Conservation (phyloP, 2,797 vertebrate species). For the Ateles fusciceps region DNA sequence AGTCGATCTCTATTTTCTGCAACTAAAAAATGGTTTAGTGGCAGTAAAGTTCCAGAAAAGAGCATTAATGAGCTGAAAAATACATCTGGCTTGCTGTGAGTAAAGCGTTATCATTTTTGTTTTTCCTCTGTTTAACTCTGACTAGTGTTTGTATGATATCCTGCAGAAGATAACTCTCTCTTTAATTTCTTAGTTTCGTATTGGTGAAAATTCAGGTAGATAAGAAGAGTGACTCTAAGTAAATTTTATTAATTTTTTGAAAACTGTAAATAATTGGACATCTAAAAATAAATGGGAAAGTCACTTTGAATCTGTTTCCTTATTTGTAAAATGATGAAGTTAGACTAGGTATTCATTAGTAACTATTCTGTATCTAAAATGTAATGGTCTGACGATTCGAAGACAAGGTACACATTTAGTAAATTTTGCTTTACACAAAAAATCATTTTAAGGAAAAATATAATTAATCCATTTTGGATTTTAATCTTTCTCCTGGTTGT, state of each 20-base stretch:
- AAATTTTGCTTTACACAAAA: conserved; percentile 35
- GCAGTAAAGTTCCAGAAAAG: conserved; percentile 97
- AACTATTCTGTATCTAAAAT: neutral
- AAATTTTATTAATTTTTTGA: neutral
- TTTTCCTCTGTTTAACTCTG: conserved; percentile 23
- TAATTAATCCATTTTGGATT: conserved; percentile 10
- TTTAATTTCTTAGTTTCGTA: conserved; percentile 45
- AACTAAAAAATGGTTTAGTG: conserved; percentile 99
- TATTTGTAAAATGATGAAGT: neutral
- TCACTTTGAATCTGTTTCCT: neutral
- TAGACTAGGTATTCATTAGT: conserved; percentile 23
- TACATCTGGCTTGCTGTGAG: conserved; percentile 95
- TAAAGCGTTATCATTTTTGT: conserved; percentile 51
- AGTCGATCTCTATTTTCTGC: conserved; percentile 97
- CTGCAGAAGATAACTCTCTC: neutral
- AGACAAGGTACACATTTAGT: neutral
- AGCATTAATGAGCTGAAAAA: conserved; percentile 94
- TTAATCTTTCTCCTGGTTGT: conserved; percentile 29
- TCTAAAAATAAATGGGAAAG: conserved; percentile 31
- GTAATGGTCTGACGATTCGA: neutral
- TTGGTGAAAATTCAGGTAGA: neutral
- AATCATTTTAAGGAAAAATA: conserved; percentile 22
- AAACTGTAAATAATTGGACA: neutral
- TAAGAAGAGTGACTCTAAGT: conserved; percentile 14
- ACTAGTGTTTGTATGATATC: neutral